A percentile compares a stretch with the other conserved stretches of the same genome.
phyloP scores from a whole-genome alignment of 2,113 vertebrate genomes.

The Anser cygnoides region DNA sequence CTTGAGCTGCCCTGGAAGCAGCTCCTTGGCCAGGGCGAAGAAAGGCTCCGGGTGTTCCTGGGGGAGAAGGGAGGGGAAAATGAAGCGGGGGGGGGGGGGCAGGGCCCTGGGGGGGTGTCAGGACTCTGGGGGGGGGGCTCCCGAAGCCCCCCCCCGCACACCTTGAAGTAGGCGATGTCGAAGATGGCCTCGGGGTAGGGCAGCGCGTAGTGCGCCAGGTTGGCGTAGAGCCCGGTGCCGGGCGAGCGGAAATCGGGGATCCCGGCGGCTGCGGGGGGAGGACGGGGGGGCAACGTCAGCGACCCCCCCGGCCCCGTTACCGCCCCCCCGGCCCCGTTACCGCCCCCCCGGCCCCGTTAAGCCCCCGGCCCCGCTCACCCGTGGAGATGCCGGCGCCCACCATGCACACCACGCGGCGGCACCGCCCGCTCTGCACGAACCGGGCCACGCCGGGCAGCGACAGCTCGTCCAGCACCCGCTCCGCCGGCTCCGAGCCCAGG shows the following conservation, averaged over 20 bases:
- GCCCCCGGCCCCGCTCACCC: slow-evolving; percentile 72
- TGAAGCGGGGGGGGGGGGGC: too few relatives aligned
- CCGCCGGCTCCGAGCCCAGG: slow-evolving; percentile 76
- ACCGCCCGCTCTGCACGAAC: slow-evolving; percentile 87
- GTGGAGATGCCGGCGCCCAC: slow-evolving; percentile 92
- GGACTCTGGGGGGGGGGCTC: too few relatives aligned
- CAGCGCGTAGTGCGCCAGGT: slow-evolving; percentile 88
- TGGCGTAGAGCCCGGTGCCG: slow-evolving; percentile 88
- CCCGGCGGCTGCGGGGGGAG: slow-evolving; percentile 80
- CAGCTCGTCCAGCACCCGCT: slow-evolving; percentile 87
- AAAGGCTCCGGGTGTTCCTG: slow-evolving; percentile 94
- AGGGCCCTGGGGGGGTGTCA: background rate
- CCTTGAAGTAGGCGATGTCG: slow-evolving; percentile 91
- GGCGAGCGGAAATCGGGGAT: slow-evolving; percentile 95
- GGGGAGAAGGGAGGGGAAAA: background rate
- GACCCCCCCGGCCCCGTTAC: too few relatives aligned
- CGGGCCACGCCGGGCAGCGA: slow-evolving; percentile 84
- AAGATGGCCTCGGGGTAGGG: slow-evolving; percentile 95
- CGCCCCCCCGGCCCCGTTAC: too few relatives aligned
- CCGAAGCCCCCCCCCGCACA: background rate
- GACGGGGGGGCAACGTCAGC: too few relatives aligned
- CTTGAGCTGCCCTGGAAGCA: slow-evolving; percentile 94
- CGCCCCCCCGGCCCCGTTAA: background rate
- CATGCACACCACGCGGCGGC: slow-evolving; percentile 86
- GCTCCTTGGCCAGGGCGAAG: slow-evolving; percentile 88